These are phyloP conservation scores for Manduca sexta DNA, from an alignment of 1,140 invertebrate genomes.

Conservation along the genomic window DNA sequence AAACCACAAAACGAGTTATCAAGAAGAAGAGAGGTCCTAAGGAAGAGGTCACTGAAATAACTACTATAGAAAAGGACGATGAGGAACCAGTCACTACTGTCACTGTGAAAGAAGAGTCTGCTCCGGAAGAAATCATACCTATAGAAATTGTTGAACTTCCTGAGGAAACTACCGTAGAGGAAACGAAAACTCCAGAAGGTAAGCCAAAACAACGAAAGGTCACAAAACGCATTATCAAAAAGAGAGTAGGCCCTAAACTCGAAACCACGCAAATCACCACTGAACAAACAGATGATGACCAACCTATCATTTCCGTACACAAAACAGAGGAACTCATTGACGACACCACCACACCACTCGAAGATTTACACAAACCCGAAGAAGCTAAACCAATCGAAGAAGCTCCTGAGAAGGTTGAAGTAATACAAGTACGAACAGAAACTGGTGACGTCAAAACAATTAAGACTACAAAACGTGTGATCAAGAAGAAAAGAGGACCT, in stretches of 20 bases:
- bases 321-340: slow-evolving; percentile 22
- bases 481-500: slow-evolving; percentile 1
- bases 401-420: slow-evolving; percentile 4
- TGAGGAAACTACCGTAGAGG: slow-evolving; percentile 33
- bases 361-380: neutral
- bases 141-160: slow-evolving; percentile 38
- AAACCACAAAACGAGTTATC: slow-evolving; percentile 14
- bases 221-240: slow-evolving; percentile 38
- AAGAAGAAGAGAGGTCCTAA: slow-evolving; percentile 23
- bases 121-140: neutral
- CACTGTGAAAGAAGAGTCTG: neutral
- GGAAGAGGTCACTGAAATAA: neutral
- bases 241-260: slow-evolving; percentile 9
- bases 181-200: slow-evolving; percentile 30
- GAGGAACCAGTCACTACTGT: slow-evolving; percentile 22
- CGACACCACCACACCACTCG: slow-evolving; percentile 7
- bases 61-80: neutral
- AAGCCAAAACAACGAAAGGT: slow-evolving; percentile 37
- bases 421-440: slow-evolving; percentile 5
- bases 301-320: slow-evolving; percentile 29
- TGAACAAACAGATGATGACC: slow-evolving; percentile 33
- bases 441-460: slow-evolving; percentile 2
- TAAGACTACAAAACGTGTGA: slow-evolving; percentile 5
- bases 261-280: slow-evolving; percentile 31
- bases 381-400: slow-evolving; percentile 10